These are phyloP conservation scores for Mylabris sibirica DNA, from an alignment of 2,888 invertebrate genomes.

Conservation along the genomic window DNA sequence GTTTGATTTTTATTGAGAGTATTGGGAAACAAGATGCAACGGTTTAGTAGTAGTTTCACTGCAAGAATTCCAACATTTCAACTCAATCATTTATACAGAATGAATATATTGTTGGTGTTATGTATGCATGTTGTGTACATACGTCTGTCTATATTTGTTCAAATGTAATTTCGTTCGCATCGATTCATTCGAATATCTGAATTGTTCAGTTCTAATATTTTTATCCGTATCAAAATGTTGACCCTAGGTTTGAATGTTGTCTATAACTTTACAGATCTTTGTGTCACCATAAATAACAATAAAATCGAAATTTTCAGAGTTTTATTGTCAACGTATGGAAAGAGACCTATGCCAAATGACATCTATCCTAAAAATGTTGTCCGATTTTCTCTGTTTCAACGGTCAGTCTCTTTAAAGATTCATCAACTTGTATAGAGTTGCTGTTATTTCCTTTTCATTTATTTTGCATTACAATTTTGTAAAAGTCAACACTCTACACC, in stretches of 20 bases:
- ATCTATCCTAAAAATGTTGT: no score
- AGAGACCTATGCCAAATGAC: not conserved
- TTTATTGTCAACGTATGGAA: not conserved
- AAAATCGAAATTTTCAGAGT: not conserved
- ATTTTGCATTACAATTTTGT: no score
- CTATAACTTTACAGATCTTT: not conserved
- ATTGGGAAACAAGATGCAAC: not conserved
- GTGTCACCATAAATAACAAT: not conserved
- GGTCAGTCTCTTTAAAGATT: no score
- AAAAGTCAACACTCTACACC: no score
- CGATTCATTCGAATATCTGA: not conserved
- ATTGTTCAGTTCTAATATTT: not conserved
- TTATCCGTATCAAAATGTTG: not conserved
- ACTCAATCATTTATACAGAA: not conserved
- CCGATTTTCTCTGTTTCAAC: no score
- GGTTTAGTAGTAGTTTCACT: not conserved
- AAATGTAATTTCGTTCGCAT: not conserved
- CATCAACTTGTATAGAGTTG: no score
- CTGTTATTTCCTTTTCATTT: no score
- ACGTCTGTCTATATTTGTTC: not conserved
- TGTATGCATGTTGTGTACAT: not conserved
- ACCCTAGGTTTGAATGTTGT: not conserved
- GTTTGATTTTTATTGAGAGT: not conserved
- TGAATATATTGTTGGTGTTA: not conserved
- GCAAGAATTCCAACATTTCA: not conserved